Percentiles rank a stretch among this genome's conserved stretches.
Conservation (phyloP, 64 coral and sea anemone species). For the Trachythela sp. region DNA sequence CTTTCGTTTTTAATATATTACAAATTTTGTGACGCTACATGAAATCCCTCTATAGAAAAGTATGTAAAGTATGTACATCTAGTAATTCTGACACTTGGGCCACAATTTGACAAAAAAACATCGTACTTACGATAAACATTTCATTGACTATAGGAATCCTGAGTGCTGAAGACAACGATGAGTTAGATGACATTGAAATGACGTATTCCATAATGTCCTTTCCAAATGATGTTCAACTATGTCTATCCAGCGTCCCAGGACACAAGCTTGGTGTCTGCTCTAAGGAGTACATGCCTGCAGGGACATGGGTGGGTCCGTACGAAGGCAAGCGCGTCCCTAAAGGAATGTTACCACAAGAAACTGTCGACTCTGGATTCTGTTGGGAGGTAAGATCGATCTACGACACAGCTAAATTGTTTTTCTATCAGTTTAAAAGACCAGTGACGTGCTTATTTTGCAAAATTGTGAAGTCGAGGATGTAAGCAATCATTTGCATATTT, state of each 20-base stretch:
- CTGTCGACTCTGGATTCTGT: background rate
- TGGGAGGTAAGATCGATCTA: conserved; percentile 57
- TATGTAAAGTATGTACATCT: too few relatives aligned
- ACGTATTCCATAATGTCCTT: conserved; percentile 54
- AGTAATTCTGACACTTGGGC: too few relatives aligned
- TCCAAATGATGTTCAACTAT: conserved; percentile 57
- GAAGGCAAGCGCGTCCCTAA: conserved; percentile 36
- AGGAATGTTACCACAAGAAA: background rate
- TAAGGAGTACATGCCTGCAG: conserved; percentile 43
- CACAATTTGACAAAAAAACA: too few relatives aligned
- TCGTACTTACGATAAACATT: background rate
- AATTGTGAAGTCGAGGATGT: too few relatives aligned
- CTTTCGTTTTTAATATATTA: too few relatives aligned
- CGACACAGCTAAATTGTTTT: background rate
- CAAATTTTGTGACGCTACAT: too few relatives aligned
- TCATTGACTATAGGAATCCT: background rate
- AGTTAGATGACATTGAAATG: conserved; percentile 21
- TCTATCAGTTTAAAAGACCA: too few relatives aligned
- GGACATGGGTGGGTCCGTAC: conserved; percentile 74
- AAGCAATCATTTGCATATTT: too few relatives aligned
- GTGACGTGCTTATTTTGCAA: too few relatives aligned
- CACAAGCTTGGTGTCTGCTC: conserved; percentile 55
- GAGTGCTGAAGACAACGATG: background rate
- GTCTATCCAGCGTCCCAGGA: conserved; percentile 64
- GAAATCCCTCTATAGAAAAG: too few relatives aligned